A percentile compares a stretch with the other conserved stretches of the same genome.
Conservation (phyloP, 2,797 vertebrate genomes). For the Pseudochirops cupreus region DNA sequence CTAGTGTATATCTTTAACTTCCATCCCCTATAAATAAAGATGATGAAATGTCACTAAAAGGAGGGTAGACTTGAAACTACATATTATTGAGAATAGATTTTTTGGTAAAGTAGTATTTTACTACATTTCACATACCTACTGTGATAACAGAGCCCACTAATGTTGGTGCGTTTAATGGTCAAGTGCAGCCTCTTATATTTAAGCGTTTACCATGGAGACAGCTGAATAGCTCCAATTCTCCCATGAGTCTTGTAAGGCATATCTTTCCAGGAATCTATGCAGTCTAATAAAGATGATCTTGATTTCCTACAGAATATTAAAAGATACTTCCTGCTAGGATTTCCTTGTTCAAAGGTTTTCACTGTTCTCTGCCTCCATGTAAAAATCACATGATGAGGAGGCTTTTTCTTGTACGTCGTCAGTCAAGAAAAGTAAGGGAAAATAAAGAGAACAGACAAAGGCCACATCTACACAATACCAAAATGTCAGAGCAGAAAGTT, state of each 20-base stretch:
- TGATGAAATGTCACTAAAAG: slow-evolving; percentile 14
- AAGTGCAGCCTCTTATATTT: slow-evolving; percentile 6
- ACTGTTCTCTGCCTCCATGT: background rate
- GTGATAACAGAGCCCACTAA: background rate
- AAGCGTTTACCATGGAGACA: background rate
- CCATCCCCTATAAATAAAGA: slow-evolving; percentile 32
- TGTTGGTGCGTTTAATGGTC: background rate
- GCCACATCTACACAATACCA: background rate
- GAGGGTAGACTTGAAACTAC: background rate
- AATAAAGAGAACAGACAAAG: background rate
- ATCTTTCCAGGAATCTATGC: background rate
- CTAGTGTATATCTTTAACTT: background rate
- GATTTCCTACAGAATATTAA: slow-evolving; percentile 14
- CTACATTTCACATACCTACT: background rate
- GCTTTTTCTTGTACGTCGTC: background rate
- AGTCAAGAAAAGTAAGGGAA: background rate
- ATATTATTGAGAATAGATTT: background rate
- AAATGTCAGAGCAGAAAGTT: background rate
- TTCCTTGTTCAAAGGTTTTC: background rate
- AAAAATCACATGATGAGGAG: background rate
- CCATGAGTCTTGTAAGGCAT: background rate
- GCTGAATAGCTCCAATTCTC: background rate
- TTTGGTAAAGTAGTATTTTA: background rate
- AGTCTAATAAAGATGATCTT: slow-evolving; percentile 12
- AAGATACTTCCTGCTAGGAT: background rate